These are phyloP conservation scores for Tipula unca DNA, from an alignment of 2,888 invertebrate genomes.

Conservation along the genomic window DNA sequence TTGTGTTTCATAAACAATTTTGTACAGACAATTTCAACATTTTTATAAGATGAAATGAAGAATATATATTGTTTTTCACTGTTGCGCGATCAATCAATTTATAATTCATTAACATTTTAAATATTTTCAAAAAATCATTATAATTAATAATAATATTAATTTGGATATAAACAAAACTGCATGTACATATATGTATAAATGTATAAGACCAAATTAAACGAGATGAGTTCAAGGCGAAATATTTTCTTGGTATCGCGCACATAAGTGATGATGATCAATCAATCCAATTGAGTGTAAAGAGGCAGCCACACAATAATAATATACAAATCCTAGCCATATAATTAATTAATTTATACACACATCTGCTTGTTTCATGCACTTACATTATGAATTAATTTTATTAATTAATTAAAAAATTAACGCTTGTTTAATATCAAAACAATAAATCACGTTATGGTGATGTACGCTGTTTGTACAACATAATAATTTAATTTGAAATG, in stretches of 20 bases:
- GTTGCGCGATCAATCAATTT: constrained; percentile 8
- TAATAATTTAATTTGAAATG: too few relatives aligned
- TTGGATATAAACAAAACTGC: neutral
- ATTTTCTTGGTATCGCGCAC: neutral
- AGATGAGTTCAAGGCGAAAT: neutral
- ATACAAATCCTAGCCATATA: neutral
- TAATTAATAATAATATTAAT: neutral
- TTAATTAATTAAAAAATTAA: neutral
- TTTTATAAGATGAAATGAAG: neutral
- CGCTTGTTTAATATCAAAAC: neutral
- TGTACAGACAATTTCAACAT: neutral
- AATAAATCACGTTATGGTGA: too few relatives aligned
- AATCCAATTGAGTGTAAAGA: neutral
- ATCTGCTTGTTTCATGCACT: neutral
- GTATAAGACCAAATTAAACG: neutral
- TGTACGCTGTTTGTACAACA: too few relatives aligned
- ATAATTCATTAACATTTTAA: neutral
- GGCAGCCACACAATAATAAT: neutral
- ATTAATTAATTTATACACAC: neutral
- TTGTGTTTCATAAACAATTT: neutral
- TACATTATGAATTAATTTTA: neutral
- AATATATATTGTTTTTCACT: neutral
- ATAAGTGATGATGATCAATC: neutral
- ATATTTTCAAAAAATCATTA: neutral
- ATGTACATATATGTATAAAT: neutral